Evolutionary conservation across 2,888 invertebrate genomes (phyloP).

Genomic region (Chaitophorus viminalis): DNA sequence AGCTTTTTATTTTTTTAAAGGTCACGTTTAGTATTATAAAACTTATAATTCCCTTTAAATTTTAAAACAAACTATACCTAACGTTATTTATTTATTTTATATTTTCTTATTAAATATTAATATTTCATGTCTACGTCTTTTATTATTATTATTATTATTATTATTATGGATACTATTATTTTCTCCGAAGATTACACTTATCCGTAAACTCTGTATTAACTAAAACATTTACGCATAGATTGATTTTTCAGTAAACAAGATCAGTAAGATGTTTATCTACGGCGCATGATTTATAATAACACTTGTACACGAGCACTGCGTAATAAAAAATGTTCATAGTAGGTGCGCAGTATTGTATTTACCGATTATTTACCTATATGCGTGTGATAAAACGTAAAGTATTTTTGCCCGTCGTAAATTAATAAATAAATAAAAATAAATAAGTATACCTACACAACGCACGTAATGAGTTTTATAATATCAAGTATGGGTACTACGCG

Average conservation of each 20-base stretch:
- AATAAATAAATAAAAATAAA: slow-evolving; percentile 6
- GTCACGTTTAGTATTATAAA: slow-evolving; percentile 31
- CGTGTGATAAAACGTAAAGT: not conserved
- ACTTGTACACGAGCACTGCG: too few species aligned
- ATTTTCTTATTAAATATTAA: not conserved
- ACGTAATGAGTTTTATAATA: not conserved
- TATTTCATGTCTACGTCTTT: not conserved
- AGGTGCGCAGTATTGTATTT: too few species aligned
- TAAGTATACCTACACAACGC: not conserved
- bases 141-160: not conserved
- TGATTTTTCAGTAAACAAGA: slow-evolving; percentile 8
- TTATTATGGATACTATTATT: not conserved
- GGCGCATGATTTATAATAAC: not conserved
- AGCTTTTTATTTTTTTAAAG: not conserved
- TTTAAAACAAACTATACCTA: slow-evolving; percentile 11
- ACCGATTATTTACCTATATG: too few species aligned
- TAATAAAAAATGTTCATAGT: too few species aligned
- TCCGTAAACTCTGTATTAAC: not conserved
- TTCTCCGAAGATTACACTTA: not conserved
- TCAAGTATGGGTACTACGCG: not conserved
- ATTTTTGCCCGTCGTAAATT: not conserved
- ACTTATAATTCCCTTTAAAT: slow-evolving; percentile 30
- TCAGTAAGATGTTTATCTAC: not conserved
- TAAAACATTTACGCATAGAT: not conserved
- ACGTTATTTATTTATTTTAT: not conserved